Conservation (phyloP, 2,797 vertebrate genomes). For the Phataginus tetradactyla region DNA sequence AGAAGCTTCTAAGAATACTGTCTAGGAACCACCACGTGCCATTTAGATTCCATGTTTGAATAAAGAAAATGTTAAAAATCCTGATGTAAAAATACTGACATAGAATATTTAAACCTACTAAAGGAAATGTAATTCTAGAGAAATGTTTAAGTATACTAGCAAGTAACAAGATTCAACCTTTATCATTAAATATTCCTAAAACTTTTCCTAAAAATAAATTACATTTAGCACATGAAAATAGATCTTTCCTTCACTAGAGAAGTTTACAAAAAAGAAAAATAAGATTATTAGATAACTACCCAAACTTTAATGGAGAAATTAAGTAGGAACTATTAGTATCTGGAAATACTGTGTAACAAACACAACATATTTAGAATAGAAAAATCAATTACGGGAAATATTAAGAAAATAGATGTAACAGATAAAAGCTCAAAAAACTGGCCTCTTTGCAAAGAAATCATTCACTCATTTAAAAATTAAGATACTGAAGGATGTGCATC, state of each 20-base stretch:
- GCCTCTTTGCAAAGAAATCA: neutral
- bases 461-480: neutral
- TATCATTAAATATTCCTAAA: conserved; percentile 14
- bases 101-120: neutral
- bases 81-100: neutral
- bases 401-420: neutral
- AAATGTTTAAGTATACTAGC: neutral
- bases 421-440: neutral
- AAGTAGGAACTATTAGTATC: neutral
- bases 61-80: conserved; percentile 14
- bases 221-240: neutral
- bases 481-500: neutral
- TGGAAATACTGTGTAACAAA: conserved; percentile 14
- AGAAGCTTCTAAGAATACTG: neutral
- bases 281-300: neutral
- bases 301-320: conserved; percentile 6
- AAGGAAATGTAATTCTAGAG: neutral
- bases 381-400: neutral
- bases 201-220: neutral
- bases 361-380: neutral
- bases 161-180: neutral
- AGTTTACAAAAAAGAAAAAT: neutral
- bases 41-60: neutral
- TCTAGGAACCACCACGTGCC: neutral
- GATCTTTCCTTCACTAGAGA: neutral